Evolutionary conservation across 1,140 invertebrate genomes (phyloP).

Genomic region (Drosophila tristis): DNA sequence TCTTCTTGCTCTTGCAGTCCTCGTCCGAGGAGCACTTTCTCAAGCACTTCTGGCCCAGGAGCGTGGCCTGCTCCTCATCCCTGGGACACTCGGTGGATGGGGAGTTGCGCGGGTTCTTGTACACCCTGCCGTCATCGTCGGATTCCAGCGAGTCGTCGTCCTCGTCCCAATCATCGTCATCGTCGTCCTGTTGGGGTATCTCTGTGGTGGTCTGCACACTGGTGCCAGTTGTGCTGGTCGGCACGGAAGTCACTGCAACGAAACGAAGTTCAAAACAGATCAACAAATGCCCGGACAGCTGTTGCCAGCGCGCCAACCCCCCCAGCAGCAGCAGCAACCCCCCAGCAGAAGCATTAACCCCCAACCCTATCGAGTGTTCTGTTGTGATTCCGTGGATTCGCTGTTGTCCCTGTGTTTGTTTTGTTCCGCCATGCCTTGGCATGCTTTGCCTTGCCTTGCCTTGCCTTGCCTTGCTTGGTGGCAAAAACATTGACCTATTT

Average conservation of each 20-base stretch:
- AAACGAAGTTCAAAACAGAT: background rate
- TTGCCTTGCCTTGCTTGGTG: conserved; percentile 31
- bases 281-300: conserved; percentile 27
- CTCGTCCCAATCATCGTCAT: conserved; percentile 88
- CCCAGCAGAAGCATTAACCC: too few relatives aligned
- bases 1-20: conserved; percentile 98
- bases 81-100: conserved; percentile 92
- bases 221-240: conserved; percentile 50
- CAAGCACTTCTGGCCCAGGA: conserved; percentile 92
- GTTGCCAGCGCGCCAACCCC: conserved; percentile 9
- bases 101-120: conserved; percentile 95
- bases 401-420: conserved; percentile 26
- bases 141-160: conserved; percentile 86
- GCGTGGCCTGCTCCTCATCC: conserved; percentile 89
- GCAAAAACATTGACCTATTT: conserved; percentile 81
- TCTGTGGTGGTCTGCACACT: conserved; percentile 62
- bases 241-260: conserved; percentile 70
- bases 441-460: conserved; percentile 22
- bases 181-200: conserved; percentile 86
- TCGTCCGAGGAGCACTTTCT: conserved; percentile 96
- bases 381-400: conserved; percentile 67
- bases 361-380: conserved; percentile 40
- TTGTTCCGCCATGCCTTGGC: conserved; percentile 24
- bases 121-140: conserved; percentile 88
- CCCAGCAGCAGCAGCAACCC: background rate